Evolutionary conservation across 2,113 vertebrate genomes (phyloP).

Genomic region (Etheostoma spectabile): DNA sequence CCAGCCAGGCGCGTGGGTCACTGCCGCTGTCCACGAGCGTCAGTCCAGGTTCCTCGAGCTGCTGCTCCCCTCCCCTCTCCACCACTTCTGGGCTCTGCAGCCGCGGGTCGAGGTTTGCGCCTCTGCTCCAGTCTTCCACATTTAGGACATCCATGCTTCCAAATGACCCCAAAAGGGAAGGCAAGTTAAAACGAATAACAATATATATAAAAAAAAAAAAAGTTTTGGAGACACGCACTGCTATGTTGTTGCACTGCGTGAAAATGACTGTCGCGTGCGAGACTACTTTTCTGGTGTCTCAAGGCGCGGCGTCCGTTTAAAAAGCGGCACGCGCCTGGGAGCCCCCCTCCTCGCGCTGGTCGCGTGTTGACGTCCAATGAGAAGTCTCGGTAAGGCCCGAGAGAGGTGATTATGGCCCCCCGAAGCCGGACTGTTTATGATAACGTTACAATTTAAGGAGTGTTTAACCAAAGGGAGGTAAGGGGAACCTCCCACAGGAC

Average conservation of each 20-base stretch:
- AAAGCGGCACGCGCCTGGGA: constrained; percentile 95
- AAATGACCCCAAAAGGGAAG: neutral
- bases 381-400: constrained; percentile 73
- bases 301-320: constrained; percentile 91
- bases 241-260: constrained; percentile 58
- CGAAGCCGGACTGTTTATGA: constrained; percentile 72
- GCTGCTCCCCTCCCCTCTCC: constrained; percentile 72
- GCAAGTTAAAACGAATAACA: neutral
- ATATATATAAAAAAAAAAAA: neutral
- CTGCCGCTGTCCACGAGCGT: constrained; percentile 86
- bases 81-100: constrained; percentile 48
- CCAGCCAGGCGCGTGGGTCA: constrained; percentile 91
- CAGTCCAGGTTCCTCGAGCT: constrained; percentile 74
- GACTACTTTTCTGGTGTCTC: constrained; percentile 91
- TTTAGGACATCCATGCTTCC: constrained; percentile 79
- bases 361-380: constrained; percentile 94
- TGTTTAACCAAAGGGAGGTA: constrained; percentile 78
- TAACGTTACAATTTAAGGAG: constrained; percentile 72
- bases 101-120: constrained; percentile 36
- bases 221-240: constrained; percentile 38
- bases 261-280: constrained; percentile 83
- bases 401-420: constrained; percentile 77
- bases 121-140: constrained; percentile 77
- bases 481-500: constrained; percentile 81
- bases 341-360: constrained; percentile 92